Conservation (phyloP, 2,113 vertebrate genomes). For the Aviceda subcristata region DNA sequence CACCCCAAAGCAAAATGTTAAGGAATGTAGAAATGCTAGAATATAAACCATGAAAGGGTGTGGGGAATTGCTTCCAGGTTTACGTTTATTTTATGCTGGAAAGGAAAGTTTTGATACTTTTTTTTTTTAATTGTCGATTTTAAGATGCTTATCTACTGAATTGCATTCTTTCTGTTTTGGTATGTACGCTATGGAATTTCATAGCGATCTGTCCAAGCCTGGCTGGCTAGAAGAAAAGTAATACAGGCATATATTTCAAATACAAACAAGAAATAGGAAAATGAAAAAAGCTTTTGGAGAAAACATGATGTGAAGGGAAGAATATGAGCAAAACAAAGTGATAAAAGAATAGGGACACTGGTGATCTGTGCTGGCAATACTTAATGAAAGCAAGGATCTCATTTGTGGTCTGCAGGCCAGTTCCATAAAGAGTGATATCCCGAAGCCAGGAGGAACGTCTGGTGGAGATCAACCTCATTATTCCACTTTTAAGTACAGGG, state of each 20-base stretch:
- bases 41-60: background rate
- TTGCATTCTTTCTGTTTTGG: background rate
- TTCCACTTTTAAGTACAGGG: background rate
- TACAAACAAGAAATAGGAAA: background rate
- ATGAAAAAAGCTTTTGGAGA: background rate
- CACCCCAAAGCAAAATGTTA: constrained; percentile 18
- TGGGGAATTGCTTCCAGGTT: background rate
- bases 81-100: background rate
- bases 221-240: background rate
- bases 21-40: constrained; percentile 4
- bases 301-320: background rate
- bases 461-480: background rate
- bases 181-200: background rate
- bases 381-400: background rate
- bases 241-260: background rate
- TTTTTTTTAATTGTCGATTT: background rate
- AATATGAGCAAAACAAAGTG: background rate
- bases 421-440: background rate
- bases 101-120: background rate
- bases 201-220: background rate
- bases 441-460: background rate
- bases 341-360: background rate
- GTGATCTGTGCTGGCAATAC: background rate
- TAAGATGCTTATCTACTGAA: background rate
- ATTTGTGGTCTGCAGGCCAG: background rate